Conservation (phyloP, 2,888 invertebrate species). For the Epistrophe eligans region DNA sequence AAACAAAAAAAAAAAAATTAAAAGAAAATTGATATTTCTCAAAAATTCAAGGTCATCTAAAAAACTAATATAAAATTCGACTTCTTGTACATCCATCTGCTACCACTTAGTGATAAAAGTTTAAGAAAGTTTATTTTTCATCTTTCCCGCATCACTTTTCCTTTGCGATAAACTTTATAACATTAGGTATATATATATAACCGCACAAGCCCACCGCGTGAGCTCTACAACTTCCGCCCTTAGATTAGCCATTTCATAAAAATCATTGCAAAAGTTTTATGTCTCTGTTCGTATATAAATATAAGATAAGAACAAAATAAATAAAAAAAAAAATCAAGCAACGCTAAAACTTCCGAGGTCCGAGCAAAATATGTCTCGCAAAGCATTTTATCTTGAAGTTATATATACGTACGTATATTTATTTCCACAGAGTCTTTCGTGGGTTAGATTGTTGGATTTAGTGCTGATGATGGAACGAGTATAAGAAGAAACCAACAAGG, state of each 20-base stretch:
- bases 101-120: slow-evolving; percentile 39
- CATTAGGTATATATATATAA: slow-evolving; percentile 3
- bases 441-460: background rate
- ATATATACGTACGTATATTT: too few species aligned
- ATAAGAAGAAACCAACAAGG: background rate
- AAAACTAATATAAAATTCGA: slow-evolving; percentile 43
- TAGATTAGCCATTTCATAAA: slow-evolving; percentile 45
- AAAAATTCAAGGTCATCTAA: slow-evolving; percentile 36
- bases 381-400: slow-evolving; percentile 28
- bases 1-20: background rate
- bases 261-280: slow-evolving; percentile 64
- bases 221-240: slow-evolving; percentile 20
- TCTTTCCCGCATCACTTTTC: slow-evolving; percentile 3
- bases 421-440: background rate
- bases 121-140: background rate
- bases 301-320: slow-evolving; percentile 9
- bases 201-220: background rate
- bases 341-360: slow-evolving; percentile 39
- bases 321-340: slow-evolving; percentile 1
- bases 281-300: slow-evolving; percentile 37
- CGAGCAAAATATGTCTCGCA: slow-evolving; percentile 32
- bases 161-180: slow-evolving; percentile 12
- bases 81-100: slow-evolving; percentile 43
- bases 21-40: slow-evolving; percentile 21
- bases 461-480: background rate